Conservation (phyloP, 1,140 invertebrate genomes). For the Caenorhabditis inopinata region DNA sequence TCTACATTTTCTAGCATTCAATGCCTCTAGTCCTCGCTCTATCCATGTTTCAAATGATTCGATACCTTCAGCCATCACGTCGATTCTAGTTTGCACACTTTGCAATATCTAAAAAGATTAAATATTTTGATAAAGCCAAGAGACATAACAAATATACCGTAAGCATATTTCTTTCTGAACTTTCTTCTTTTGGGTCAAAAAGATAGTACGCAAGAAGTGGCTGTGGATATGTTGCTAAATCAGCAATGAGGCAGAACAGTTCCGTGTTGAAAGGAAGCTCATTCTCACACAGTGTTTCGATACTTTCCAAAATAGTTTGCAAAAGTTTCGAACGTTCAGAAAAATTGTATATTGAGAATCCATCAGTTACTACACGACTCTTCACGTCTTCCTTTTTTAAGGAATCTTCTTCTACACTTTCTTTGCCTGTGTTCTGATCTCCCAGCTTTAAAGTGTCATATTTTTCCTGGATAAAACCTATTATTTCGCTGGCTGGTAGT, state of each 20-base stretch:
- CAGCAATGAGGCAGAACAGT: conserved; percentile 81
- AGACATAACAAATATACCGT: background rate
- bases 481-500: background rate
- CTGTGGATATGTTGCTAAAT: conserved; percentile 82
- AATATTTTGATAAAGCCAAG: no score
- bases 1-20: background rate
- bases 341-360: conserved; percentile 23
- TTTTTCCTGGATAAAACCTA: conserved; percentile 38
- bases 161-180: conserved; percentile 20
- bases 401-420: background rate
- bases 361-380: background rate
- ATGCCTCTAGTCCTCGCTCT: background rate
- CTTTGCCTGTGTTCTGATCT: background rate
- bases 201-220: conserved; percentile 82
- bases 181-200: conserved; percentile 71
- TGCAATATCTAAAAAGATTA: background rate
- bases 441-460: background rate
- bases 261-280: conserved; percentile 83
- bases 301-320: conserved; percentile 74
- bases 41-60: conserved; percentile 21
- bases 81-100: background rate
- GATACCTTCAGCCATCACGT: conserved; percentile 15
- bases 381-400: background rate
- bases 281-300: conserved; percentile 82
- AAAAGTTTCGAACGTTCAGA: conserved; percentile 44